These are phyloP conservation scores for Leptarthrus brevirostris DNA, from an alignment of 2,888 invertebrate species.

Conservation along the genomic window DNA sequence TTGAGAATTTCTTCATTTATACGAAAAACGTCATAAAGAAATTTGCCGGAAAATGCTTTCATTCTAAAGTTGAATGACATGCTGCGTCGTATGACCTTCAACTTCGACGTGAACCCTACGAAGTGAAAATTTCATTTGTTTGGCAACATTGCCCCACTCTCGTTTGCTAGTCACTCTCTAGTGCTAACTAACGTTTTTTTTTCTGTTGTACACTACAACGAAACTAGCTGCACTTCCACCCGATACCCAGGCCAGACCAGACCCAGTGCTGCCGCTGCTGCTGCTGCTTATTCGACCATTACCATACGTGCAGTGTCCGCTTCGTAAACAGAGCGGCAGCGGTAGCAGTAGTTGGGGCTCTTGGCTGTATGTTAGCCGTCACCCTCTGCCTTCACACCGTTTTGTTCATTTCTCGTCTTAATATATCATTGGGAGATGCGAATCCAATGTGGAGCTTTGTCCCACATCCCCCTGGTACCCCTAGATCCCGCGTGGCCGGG, in stretches of 20 bases:
- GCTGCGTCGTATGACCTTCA: constrained; percentile 37
- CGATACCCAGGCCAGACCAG: too few relatives aligned
- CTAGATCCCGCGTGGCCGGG: neutral
- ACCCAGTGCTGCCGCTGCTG: neutral
- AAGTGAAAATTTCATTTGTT: constrained; percentile 47
- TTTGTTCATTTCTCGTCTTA: neutral
- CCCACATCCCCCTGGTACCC: constrained; percentile 14
- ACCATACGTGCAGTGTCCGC: neutral
- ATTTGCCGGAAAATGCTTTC: constrained; percentile 46
- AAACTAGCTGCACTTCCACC: neutral
- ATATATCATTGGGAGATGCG: constrained; percentile 33
- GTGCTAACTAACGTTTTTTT: constrained; percentile 40
- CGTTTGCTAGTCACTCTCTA: constrained; percentile 29
- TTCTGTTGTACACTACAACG: neutral
- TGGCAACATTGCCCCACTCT: constrained; percentile 50
- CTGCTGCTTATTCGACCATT: constrained; percentile 2
- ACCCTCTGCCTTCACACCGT: constrained; percentile 6
- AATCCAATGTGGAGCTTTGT: constrained; percentile 33
- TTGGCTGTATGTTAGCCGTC: neutral
- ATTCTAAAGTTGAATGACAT: constrained; percentile 47
- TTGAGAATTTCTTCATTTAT: neutral
- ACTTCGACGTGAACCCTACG: constrained; percentile 43
- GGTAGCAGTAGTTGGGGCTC: neutral
- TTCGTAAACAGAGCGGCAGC: neutral
- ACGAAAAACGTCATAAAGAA: constrained; percentile 19